Base-by-base conservation (phyloP, 2,888 invertebrate genomes). In the Phania funesta region DNA sequence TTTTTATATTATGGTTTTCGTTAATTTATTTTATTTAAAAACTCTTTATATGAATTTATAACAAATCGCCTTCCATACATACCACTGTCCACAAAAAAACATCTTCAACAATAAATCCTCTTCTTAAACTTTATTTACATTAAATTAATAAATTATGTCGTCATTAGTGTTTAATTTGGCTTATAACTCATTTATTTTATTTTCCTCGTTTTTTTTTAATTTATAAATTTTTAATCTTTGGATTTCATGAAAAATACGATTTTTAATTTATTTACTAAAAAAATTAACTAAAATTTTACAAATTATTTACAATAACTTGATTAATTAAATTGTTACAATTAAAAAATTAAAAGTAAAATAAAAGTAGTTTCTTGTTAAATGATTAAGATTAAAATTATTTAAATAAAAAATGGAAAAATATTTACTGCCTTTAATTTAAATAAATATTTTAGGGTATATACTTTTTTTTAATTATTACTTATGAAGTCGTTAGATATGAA, bases 131-230 rank as follows among this genome's bases (percentile, higher is more conserved):
- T 48, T 6, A 32, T 46, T 48, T 38, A n/a, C 64, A 32, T 7
- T 41, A 62, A 79, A 76, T 83, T 83, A 83, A 84, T 84, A 84
- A 84, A 84, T 85, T 84, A 84, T 84, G 75, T 78, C 79, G 79
- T 84, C 84, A 83, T 85, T 85, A 84, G 82, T 75, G 79, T 68
- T 78, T 81, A 77, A 83, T 84, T 83, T 84, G 77, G 32, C 79
- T 80, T 84, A 80, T 79, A 85, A 83, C 76, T 83, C 84, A 84
- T 85, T 84, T 83, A 84, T 82, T 83, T 81, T 78, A 74, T 74
- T 68, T 74, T 22, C 11, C 13, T 26, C 65, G 38, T 65, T 73
- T 75, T 67, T 50, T 44, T 35, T 54, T 60, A 29, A 65, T 64
- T 48, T 71, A 75, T 50, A 83, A 48, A 54, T 67, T 65, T 29